Conservation (phyloP, 2,888 invertebrate species). For the Osmoderma eremita region DNA sequence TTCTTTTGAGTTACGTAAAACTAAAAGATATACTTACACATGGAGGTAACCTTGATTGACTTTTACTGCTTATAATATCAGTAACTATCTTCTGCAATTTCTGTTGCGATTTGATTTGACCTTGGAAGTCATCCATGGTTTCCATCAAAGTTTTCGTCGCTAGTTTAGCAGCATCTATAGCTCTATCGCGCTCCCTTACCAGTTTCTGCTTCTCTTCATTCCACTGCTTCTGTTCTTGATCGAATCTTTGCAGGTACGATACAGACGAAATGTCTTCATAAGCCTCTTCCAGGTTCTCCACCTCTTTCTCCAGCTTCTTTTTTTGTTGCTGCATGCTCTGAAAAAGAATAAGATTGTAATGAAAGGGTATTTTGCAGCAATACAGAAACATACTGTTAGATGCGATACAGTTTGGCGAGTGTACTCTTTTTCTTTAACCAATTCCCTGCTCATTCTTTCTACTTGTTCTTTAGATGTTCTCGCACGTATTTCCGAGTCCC, state of each 20-base stretch:
- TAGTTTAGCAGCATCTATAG: constrained; percentile 57
- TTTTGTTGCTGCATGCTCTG: constrained; percentile 38
- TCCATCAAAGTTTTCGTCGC: constrained; percentile 58
- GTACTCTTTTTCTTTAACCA: constrained; percentile 27
- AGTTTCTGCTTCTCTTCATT: constrained; percentile 41
- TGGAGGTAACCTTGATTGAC: constrained; percentile 9
- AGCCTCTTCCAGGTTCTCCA: constrained; percentile 33
- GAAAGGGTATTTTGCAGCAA: background rate
- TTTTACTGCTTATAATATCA: constrained; percentile 47
- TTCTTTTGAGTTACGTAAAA: too few relatives aligned
- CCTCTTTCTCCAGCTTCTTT: constrained; percentile 30
- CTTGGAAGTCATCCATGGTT: constrained; percentile 58
- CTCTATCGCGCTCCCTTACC: constrained; percentile 54
- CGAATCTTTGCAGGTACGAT: constrained; percentile 24
- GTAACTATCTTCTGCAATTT: constrained; percentile 56
- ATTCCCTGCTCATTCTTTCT: constrained; percentile 28
- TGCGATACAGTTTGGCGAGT: constrained; percentile 12
- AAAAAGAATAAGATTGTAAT: background rate
- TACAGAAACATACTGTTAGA: constrained; percentile 24
- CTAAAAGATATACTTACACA: constrained; percentile 34
- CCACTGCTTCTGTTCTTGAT: constrained; percentile 32
- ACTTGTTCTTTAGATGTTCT: constrained; percentile 29
- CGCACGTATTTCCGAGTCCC: background rate
- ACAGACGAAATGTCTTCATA: constrained; percentile 15
- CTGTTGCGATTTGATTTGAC: constrained; percentile 56